Percentiles rank a stretch among this genome's conserved stretches.
Evolutionary conservation across 2,888 invertebrate genomes (phyloP).

Genomic region (Drosophila emarginata): DNA sequence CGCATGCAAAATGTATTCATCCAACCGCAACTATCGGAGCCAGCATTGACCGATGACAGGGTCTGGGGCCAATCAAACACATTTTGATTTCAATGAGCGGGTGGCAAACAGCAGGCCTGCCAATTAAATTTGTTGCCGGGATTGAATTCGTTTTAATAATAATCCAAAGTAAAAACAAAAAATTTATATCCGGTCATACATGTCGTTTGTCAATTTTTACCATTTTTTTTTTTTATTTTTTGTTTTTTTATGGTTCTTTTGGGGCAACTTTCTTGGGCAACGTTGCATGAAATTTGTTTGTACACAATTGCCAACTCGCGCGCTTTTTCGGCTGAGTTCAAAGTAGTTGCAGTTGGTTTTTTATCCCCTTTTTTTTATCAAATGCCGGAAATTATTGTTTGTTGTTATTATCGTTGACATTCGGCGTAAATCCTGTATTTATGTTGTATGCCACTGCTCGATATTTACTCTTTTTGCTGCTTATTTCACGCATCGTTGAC

Average conservation of each 20-base stretch:
- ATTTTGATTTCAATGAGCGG: conserved; percentile 63
- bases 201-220: conserved; percentile 63
- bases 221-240: conserved; percentile 29
- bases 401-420: conserved; percentile 52
- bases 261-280: conserved; percentile 64
- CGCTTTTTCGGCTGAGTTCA: conserved; percentile 12
- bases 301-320: conserved; percentile 66
- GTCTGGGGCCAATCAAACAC: conserved; percentile 37
- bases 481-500: conserved; percentile 71
- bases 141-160: conserved; percentile 55
- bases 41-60: conserved; percentile 22
- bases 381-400: conserved; percentile 76
- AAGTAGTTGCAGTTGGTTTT: conserved; percentile 21
- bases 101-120: conserved; percentile 21
- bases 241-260: conserved; percentile 31
- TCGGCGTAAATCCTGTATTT: conserved; percentile 72
- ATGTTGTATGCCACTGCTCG: conserved; percentile 37
- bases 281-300: conserved; percentile 75
- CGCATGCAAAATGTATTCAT: conserved; percentile 78
- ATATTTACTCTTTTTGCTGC: conserved; percentile 8
- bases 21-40: conserved; percentile 60
- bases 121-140: conserved; percentile 63
- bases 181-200: conserved; percentile 58
- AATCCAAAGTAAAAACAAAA: conserved; percentile 23
- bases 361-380: conserved; percentile 54